Base-by-base conservation (phyloP, 1,140 invertebrate genomes). In the Acyrthosiphon pisum region DNA sequence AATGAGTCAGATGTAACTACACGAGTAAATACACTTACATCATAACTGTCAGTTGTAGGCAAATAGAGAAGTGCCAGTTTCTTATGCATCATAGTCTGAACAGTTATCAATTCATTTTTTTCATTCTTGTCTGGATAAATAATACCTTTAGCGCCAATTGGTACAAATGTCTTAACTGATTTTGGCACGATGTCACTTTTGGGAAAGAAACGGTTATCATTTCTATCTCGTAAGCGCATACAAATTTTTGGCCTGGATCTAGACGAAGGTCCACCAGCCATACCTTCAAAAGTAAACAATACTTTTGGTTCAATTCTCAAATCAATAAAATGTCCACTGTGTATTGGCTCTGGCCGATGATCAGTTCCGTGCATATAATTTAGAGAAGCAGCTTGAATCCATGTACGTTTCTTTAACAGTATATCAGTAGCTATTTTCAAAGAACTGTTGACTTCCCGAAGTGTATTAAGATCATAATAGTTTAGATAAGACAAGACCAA, bases 231-330 rank as follows among this genome's bases (percentile, higher is more conserved):
- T 22, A 84, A 30, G 6, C 91, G 68, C 46, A 41, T 92, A 48
- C 90, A 91, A 46, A 91, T 91, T 83, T 91, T 91, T 22, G 91
- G 91, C 14, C 76, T 68, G 22, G 44, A 50, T 41, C 76, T 84
- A 37, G 91, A 92, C 7, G 44, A 46, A 20, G 56, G 56, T n/a
- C 90, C 44, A 14, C 76, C 91, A 30, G 76, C 44, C 91, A 92
- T 53, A 37, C 44, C 9, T 53, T 92, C 91, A 50, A 92, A 92
- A 18, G 91, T 84, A 41, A 92, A 92, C 44, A 92, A 37, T 14
- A 60, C 56, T 53, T 50, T 53, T 26, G 91, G 91, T 44, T 92
- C 91, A 37, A 92, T 92, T 41, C 35, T 92, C 41, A 92, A 53
- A 30, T 92, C 91, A 23, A 92, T 41, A 23, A 23, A 92, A 92